A percentile compares a stretch with the other conserved stretches of the same genome.
Conservation (phyloP, 2,888 invertebrate genomes). For the Emmelina monodactyla region DNA sequence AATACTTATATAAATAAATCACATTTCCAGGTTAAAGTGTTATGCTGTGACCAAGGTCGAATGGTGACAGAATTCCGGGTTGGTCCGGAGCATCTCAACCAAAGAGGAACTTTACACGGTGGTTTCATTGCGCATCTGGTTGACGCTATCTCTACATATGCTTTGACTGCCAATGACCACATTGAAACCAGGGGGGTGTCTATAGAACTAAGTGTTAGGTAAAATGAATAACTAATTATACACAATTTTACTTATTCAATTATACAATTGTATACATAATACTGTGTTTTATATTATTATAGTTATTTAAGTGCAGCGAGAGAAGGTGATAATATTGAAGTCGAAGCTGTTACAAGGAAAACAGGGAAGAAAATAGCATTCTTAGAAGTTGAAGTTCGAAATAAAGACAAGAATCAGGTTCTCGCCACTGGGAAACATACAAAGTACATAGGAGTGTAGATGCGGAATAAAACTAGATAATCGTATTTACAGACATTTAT, state of each 20-base stretch:
- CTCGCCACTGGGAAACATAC: constrained; percentile 87
- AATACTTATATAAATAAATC: not conserved
- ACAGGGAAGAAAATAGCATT: constrained; percentile 84
- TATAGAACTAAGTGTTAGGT: constrained; percentile 84
- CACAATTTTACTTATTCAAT: too few species aligned
- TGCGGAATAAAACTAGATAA: too few species aligned
- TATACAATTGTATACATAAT: too few species aligned
- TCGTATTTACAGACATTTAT: too few species aligned
- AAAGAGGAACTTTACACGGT: constrained; percentile 80
- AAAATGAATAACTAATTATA: too few species aligned
- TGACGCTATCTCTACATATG: constrained; percentile 76
- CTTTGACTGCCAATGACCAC: constrained; percentile 73
- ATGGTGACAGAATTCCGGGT: constrained; percentile 81
- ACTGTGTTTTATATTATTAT: too few species aligned
- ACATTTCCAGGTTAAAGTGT: constrained; percentile 36
- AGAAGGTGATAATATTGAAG: constrained; percentile 79
- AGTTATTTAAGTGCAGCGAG: constrained; percentile 81
- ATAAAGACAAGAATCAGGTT: constrained; percentile 75
- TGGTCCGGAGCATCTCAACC: constrained; percentile 76
- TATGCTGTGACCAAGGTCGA: constrained; percentile 71
- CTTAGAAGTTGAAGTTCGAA: constrained; percentile 78
- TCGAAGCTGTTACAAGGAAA: constrained; percentile 80
- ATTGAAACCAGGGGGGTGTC: constrained; percentile 76
- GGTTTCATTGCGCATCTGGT: constrained; percentile 85
- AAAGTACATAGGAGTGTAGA: constrained; percentile 66